Base-by-base conservation (phyloP, 2,797 vertebrate species). In the Protosalanx chinensis region DNA sequence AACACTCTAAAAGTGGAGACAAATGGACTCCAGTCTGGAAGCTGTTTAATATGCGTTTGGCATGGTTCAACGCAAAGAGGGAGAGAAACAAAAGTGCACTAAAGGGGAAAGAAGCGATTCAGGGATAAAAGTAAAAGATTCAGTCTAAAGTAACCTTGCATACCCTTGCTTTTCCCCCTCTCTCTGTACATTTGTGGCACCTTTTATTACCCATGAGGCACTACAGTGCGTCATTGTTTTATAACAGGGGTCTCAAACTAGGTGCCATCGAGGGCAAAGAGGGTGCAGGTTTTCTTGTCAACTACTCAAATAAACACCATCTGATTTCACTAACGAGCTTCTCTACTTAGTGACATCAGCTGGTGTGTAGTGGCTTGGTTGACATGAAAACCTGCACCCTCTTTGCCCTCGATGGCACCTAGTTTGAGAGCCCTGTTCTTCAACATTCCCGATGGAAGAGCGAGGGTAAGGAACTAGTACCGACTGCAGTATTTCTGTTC, bases 61-160 rank as follows among this genome's bases (percentile, higher is more conserved):
- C 41, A 46, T 46, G 1, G 12, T 3, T 46, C 41, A 46, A 56
- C 16, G 51, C 51, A 4, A 16, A 56, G 66, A 35, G 49, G 58
- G 66, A 35, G 49, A 65, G 70, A 37, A 59, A 71, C 68, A 70
- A 27, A 70, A 79, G 41, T 8, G 67, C 69, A 72, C 62, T 20
- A 74, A 76, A 79, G 79, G 49, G 76, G 68, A 83, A 70, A 76
- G 12, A 20, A 57, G 4, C 30, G 18, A 41, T 41, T 10, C 51
- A 7, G 51, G 65, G 60, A 74, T 8, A 60, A 60, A 60, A 27
- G 23, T 6, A 74, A 72, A 60, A 46, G 33, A 37, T 18, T 59
- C 20, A 72, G 69, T 71, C 79, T 72, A 20, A 80, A 32, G 65
- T 77, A 80, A 78, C 80, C 82, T 84, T 86, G 82, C 78, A 58